Evolutionary conservation across 2,888 invertebrate genomes (phyloP).

Genomic region (Steromphala cineraria): DNA sequence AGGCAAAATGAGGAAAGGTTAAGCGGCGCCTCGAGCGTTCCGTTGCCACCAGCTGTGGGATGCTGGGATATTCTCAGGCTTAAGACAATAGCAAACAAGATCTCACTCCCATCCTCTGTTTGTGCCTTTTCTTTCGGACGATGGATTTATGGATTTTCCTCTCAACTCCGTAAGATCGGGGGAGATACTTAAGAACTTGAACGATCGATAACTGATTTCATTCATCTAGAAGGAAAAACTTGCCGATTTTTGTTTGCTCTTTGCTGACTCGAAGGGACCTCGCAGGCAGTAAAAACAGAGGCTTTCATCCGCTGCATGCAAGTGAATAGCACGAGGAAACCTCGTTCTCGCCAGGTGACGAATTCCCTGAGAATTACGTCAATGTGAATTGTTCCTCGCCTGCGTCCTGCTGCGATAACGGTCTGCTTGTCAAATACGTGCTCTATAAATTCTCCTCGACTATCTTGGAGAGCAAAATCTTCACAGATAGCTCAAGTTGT

Average conservation of each 20-base stretch:
- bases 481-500: neutral
- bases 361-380: conserved; percentile 22
- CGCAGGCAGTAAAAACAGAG: conserved; percentile 27
- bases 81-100: conserved; percentile 37
- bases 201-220: conserved; percentile 31
- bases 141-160: conserved; percentile 41
- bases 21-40: neutral
- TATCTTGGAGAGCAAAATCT: neutral
- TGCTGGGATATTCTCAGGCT: conserved; percentile 25
- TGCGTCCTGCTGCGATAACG: conserved; percentile 10
- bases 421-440: conserved; percentile 13
- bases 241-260: conserved; percentile 29
- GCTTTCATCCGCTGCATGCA: conserved; percentile 20
- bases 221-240: conserved; percentile 27
- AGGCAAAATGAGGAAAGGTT: neutral
- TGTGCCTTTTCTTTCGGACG: conserved; percentile 34
- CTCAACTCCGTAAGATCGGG: conserved; percentile 23
- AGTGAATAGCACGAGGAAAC: conserved; percentile 18
- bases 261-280: conserved; percentile 28
- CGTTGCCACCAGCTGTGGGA: conserved; percentile 26
- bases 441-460: conserved; percentile 14
- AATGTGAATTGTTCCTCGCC: neutral
- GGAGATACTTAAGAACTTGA: conserved; percentile 21
- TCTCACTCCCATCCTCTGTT: conserved; percentile 24
- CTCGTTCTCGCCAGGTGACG: conserved; percentile 30